phyloP scores from a whole-genome alignment of 92 coral and sea anemone species.

The Parazoanthus atlanticus region DNA sequence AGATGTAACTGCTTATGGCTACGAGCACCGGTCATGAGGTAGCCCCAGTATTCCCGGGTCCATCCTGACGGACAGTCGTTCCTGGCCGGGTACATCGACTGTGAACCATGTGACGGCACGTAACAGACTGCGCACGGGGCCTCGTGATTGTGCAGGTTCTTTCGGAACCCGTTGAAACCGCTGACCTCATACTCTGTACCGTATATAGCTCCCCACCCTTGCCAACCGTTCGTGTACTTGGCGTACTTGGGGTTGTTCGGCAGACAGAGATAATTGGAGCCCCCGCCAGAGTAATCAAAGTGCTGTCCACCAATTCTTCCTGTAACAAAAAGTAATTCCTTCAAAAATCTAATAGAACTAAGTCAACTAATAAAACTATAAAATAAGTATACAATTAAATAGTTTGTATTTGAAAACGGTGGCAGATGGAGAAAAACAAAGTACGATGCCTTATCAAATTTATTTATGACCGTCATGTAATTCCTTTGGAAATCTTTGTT shows the following conservation, averaged over 20 bases:
- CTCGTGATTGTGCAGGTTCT: not conserved
- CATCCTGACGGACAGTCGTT: not conserved
- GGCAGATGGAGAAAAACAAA: too few species aligned
- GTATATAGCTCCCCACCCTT: not conserved
- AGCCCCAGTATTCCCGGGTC: too few species aligned
- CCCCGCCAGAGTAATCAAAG: not conserved
- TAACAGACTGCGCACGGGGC: too few species aligned
- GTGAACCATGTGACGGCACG: not conserved
- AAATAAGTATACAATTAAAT: too few species aligned
- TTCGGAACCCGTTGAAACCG: not conserved
- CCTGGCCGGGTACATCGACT: conserved; percentile 14
- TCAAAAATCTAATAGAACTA: too few species aligned
- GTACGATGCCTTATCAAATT: too few species aligned
- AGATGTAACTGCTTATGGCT: too few species aligned
- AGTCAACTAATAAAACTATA: too few species aligned
- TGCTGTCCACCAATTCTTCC: not conserved
- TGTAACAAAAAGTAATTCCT: not conserved
- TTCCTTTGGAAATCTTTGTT: too few species aligned
- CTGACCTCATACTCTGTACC: not conserved
- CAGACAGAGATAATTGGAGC: conserved; percentile 9
- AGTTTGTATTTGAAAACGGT: too few species aligned
- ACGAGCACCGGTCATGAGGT: too few species aligned
- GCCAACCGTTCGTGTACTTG: not conserved
- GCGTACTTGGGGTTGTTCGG: not conserved
- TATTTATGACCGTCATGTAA: too few species aligned